phyloP scores from a whole-genome alignment of 2,113 vertebrate species.

The Neofelis nebulosa region DNA sequence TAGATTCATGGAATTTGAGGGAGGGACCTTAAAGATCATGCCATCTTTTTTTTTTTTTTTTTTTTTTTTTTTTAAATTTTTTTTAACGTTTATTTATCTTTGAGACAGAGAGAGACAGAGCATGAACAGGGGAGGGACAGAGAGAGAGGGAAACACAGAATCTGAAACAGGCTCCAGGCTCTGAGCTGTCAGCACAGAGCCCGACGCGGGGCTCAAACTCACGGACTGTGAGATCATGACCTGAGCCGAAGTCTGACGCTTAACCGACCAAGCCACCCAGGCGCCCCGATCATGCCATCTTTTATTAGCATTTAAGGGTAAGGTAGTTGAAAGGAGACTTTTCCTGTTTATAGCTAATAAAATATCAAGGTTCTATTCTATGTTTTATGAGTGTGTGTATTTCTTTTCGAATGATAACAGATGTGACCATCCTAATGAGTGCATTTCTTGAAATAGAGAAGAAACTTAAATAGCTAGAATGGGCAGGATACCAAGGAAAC shows the following conservation, averaged over 20 bases:
- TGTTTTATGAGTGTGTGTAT: conserved; percentile 34
- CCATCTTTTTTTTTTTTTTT: no score
- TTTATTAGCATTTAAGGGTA: conserved; percentile 26
- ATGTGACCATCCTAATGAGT: conserved; percentile 61
- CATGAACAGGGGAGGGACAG: no score
- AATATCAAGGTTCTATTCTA: conserved; percentile 41
- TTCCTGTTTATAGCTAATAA: conserved; percentile 56
- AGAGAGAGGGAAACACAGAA: no score
- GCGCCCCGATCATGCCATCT: not conserved
- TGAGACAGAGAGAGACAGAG: no score
- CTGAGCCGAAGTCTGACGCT: no score
- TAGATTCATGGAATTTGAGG: not conserved
- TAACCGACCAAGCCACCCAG: no score
- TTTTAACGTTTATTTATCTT: no score
- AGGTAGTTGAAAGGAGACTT: conserved; percentile 26
- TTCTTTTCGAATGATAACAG: conserved; percentile 68
- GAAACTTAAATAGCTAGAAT: conserved; percentile 70
- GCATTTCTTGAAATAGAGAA: conserved; percentile 73
- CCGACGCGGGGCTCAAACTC: no score
- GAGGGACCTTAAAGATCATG: conserved; percentile 11
- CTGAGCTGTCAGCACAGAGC: no score
- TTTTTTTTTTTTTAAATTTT: no score
- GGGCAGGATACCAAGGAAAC: conserved; percentile 75
- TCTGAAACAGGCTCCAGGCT: no score
- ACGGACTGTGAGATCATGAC: no score